These are phyloP conservation scores for Tetanocera ferruginea DNA, from an alignment of 2,888 invertebrate genomes.

Conservation along the genomic window DNA sequence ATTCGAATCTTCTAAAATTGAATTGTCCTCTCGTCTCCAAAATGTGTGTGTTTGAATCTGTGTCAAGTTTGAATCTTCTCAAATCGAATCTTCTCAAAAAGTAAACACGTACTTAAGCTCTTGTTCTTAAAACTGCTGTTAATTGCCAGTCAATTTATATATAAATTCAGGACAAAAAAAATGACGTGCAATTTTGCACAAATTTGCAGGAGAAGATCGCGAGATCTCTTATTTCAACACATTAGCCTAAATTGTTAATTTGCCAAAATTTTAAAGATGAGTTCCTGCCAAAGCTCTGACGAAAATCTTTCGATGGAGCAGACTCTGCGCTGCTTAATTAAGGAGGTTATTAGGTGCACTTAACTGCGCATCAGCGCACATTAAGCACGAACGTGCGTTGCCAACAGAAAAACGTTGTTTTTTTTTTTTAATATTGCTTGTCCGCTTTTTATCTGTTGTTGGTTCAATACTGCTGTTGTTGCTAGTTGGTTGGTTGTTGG, in stretches of 20 bases:
- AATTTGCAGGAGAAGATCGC: background rate
- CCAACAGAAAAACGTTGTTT: conserved; percentile 1
- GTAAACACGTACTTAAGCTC: too few species aligned
- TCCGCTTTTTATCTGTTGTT: background rate
- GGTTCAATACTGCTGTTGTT: background rate
- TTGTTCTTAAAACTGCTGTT: too few species aligned
- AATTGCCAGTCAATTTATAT: too few species aligned
- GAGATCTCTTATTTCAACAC: conserved; percentile 56
- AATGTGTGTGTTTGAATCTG: too few species aligned
- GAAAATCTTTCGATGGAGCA: conserved; percentile 19
- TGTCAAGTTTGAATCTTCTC: too few species aligned
- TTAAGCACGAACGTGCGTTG: conserved; percentile 33
- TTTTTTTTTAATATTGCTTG: background rate
- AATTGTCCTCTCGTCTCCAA: too few species aligned
- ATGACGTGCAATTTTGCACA: too few species aligned
- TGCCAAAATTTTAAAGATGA: conserved; percentile 2
- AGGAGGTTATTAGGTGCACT: conserved; percentile 57
- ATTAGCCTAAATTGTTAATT: conserved; percentile 47
- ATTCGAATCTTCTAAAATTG: too few species aligned
- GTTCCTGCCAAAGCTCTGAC: background rate
- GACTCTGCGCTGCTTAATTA: conserved; percentile 58
- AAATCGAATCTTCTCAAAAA: too few species aligned
- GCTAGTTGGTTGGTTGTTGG: conserved; percentile 15
- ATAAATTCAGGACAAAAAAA: too few species aligned
- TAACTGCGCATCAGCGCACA: conserved; percentile 17